Evolutionary conservation across 2,113 vertebrate species (phyloP).

Genomic region (Strigops habroptila): DNA sequence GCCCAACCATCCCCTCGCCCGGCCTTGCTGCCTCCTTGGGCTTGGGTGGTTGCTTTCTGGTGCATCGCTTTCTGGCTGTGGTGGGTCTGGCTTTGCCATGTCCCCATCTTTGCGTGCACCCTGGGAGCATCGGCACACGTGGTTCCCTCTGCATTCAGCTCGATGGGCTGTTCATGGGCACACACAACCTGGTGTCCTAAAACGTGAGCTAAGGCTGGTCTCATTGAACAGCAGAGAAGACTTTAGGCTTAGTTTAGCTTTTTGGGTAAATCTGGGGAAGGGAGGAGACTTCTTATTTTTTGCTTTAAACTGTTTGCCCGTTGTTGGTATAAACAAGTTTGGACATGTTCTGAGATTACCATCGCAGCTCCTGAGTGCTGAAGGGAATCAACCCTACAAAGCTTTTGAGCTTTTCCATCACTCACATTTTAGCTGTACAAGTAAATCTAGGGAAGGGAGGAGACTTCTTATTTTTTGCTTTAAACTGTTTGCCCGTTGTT

Average conservation of each 20-base stretch:
- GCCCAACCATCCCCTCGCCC: neutral
- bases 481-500: neutral
- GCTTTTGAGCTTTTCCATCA: neutral
- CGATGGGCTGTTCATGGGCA: accelerated
- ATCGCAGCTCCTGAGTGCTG: accelerated
- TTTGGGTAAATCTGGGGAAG: neutral
- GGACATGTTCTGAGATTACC: neutral
- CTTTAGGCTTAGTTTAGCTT: neutral
- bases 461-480: neutral
- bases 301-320: neutral
- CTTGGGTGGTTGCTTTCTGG: accelerated
- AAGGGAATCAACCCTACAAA: neutral
- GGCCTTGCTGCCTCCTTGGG: neutral
- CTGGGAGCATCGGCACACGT: accelerated
- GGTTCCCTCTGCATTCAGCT: accelerated
- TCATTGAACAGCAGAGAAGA: neutral
- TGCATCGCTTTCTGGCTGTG: accelerated
- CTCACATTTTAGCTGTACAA: neutral
- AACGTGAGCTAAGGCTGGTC: neutral
- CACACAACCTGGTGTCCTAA: neutral
- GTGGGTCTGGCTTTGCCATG: neutral
- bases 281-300: neutral
- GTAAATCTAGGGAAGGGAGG: neutral
- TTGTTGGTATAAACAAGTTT: neutral
- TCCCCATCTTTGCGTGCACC: accelerated